Evolutionary conservation across 2,888 invertebrate species (phyloP).

Genomic region (Abrostola triplasia): DNA sequence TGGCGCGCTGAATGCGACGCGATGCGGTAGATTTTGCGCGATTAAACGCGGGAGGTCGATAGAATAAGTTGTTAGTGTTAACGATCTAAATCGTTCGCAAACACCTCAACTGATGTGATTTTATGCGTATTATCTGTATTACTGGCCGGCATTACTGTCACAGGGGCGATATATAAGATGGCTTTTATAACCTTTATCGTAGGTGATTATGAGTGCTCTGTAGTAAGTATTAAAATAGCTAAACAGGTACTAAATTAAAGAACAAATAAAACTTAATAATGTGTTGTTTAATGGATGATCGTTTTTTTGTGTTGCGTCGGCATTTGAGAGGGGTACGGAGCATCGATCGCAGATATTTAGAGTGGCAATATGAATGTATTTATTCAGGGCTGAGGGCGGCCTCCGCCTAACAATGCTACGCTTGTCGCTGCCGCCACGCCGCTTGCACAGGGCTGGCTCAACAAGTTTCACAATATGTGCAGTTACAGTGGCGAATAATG

Average conservation of each 20-base stretch:
- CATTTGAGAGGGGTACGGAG: conserved; percentile 65
- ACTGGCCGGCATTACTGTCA: conserved; percentile 22
- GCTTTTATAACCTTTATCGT: conserved; percentile 13
- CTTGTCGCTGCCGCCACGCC: conserved; percentile 81
- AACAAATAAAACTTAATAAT: conserved; percentile 54
- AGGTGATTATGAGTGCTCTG: conserved; percentile 12
- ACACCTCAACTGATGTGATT: conserved; percentile 65
- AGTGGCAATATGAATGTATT: conserved; percentile 89
- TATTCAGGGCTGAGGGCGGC: conserved; percentile 86
- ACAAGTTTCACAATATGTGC: conserved; percentile 36
- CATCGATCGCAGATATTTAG: conserved; percentile 83
- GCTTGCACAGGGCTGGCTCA: conserved; percentile 72
- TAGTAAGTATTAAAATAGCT: conserved; percentile 10
- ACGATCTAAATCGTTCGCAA: conserved; percentile 75
- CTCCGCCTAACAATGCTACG: conserved; percentile 87
- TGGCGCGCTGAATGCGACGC: conserved; percentile 77
- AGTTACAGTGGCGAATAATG: conserved; percentile 23
- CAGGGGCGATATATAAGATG: conserved; percentile 11
- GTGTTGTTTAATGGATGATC: conserved; percentile 59
- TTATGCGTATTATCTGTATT: conserved; percentile 47
- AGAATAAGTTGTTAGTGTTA: conserved; percentile 86
- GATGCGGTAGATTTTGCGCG: conserved; percentile 83
- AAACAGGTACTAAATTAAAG: conserved; percentile 32
- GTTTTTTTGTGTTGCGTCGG: conserved; percentile 65
- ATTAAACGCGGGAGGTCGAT: conserved; percentile 82